Percentiles rank a stretch among this genome's conserved stretches.
Evolutionary conservation across 2,888 invertebrate genomes (phyloP).

Genomic region (Apodemia duryi): DNA sequence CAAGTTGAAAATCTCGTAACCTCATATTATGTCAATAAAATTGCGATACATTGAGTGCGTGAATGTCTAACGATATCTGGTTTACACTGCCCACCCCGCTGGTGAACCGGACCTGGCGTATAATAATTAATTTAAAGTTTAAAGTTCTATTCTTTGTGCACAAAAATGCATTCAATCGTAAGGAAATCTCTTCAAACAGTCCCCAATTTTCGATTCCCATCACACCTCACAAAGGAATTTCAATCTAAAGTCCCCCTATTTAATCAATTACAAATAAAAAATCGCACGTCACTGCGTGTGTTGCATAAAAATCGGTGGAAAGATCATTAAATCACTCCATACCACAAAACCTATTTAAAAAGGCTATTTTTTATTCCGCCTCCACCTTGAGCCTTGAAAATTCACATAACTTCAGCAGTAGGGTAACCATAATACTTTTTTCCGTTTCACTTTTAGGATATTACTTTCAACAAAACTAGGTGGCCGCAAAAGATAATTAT

Average conservation of each 20-base stretch:
- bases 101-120: background rate
- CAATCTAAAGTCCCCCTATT: constrained; percentile 58
- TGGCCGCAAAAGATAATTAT: background rate
- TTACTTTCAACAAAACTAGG: background rate
- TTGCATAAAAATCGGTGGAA: constrained; percentile 58
- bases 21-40: no score
- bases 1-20: no score
- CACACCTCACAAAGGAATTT: constrained; percentile 63
- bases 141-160: background rate
- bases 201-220: constrained; percentile 43
- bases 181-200: constrained; percentile 15
- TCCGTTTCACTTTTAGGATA: background rate
- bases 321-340: constrained; percentile 73
- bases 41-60: no score
- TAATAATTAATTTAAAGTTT: background rate
- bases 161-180: background rate
- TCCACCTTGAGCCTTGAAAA: constrained; percentile 40
- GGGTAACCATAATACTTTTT: constrained; percentile 30
- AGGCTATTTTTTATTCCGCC: constrained; percentile 67
- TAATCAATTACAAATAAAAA: constrained; percentile 73
- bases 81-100: no score
- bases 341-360: constrained; percentile 70
- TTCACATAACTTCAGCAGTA: constrained; percentile 40
- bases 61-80: no score
- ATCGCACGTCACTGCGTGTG: constrained; percentile 59